These are phyloP conservation scores for Hololepta plana DNA, from an alignment of 2,888 invertebrate species.

Conservation along the genomic window DNA sequence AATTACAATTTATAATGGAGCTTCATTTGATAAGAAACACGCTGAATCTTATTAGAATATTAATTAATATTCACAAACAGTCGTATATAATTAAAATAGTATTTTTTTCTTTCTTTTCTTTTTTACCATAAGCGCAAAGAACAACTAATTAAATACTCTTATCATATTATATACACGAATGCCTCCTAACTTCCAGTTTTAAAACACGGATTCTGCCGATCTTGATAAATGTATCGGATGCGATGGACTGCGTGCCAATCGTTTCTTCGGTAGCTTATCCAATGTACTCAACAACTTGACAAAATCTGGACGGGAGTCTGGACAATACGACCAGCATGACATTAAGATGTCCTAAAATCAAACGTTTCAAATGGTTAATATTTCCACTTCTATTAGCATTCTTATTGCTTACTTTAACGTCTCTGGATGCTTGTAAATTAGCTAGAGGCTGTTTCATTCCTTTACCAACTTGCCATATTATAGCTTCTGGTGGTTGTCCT, in stretches of 20 bases:
- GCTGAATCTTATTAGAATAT: no score
- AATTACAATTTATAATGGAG: no score
- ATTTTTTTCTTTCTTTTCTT: no score
- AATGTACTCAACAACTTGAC: slow-evolving; percentile 65
- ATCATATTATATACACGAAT: slow-evolving; percentile 1
- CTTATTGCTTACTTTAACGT: slow-evolving; percentile 66
- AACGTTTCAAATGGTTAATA: slow-evolving; percentile 1
- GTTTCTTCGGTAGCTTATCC: slow-evolving; percentile 86
- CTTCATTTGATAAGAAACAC: no score
- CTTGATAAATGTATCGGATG: slow-evolving; percentile 94
- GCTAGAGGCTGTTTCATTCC: slow-evolving; percentile 92
- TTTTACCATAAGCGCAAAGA: no score
- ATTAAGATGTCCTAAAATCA: slow-evolving; percentile 74
- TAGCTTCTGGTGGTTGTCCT: slow-evolving; percentile 81
- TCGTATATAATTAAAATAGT: no score
- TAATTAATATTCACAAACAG: no score
- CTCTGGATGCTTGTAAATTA: slow-evolving; percentile 83
- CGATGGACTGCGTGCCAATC: slow-evolving; percentile 90
- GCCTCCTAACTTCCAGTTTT: slow-evolving; percentile 15
- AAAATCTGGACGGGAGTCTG: slow-evolving; percentile 81
- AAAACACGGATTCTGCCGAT: slow-evolving; percentile 91
- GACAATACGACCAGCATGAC: slow-evolving; percentile 87
- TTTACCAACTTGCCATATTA: slow-evolving; percentile 96
- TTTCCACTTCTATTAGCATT: neutral
- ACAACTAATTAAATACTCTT: no score